Evolutionary conservation across 2,797 vertebrate genomes (phyloP), one percentile per base, ranked within the genome.

Genomic region (Mustela erminea): DNA sequence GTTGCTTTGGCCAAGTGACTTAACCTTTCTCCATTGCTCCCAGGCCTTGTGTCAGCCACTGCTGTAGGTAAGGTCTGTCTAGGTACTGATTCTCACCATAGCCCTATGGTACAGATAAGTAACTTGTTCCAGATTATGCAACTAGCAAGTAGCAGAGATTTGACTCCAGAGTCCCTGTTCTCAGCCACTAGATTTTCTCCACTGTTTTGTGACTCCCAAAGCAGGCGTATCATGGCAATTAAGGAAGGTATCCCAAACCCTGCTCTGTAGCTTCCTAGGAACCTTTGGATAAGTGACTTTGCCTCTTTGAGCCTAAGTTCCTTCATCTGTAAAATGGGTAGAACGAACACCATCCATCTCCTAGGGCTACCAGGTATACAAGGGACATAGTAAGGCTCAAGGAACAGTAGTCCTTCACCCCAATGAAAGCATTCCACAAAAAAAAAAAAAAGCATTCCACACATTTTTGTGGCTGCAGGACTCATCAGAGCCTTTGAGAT

Each of bases 401-500:
- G 38, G 83, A 11, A 80, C 5, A 56, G 29, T 21, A 66, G 38
- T 25, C 41, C 54, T 32, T 84, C 2, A 5, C 35, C 54, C 64
- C 32, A 29, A 6, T 56, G 78, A 49, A 80, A 70, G 52, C 21
- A 20, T 25, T 66, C 18, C 20, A 56, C 35, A 49, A 78, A 49
- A 80, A 68, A 82, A 35, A 35, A 35, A 35, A 82, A 49, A 80
- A 70, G 52, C 21, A 20, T 25, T 66, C 18, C 20, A 56, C 35
- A 56, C 14, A n/a, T 23, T 72, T 68, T 66, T 77, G 46, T 43
- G 52, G 46, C 58, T 93, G 52, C 72, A 32, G 82, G 66, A 64
- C 38, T 95, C 93, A 87, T 86, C 64, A 89, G 66, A 85, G 60
- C 9, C 82, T 97, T 93, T 85, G 41, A 13, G 52, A 43, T 18